Conservation (phyloP, 2,113 vertebrate genomes). For the Muscicapa adusta region DNA sequence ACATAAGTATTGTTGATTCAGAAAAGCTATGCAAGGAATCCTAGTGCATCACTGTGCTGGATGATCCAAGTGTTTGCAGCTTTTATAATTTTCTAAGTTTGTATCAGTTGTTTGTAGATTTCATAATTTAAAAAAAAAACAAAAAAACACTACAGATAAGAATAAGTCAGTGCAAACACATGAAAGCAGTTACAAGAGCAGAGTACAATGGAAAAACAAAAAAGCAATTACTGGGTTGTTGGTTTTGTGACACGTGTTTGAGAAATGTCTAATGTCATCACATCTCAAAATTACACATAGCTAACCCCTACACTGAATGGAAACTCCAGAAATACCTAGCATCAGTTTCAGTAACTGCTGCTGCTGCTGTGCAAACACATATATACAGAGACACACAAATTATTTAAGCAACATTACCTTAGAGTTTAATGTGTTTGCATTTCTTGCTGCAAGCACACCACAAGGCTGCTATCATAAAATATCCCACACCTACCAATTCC, state of each 20-base stretch:
- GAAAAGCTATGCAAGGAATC: background rate
- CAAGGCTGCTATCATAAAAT: background rate
- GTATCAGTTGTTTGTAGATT: background rate
- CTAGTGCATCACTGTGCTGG: background rate
- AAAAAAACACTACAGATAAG: background rate
- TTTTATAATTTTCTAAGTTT: background rate
- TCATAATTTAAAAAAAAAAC: slow-evolving; percentile 7
- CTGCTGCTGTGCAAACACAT: background rate
- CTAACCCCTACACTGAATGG: background rate
- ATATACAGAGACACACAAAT: background rate
- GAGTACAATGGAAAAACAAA: slow-evolving; percentile 8
- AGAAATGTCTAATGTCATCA: background rate
- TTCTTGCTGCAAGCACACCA: background rate
- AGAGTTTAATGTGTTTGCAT: background rate
- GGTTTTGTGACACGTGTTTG: background rate
- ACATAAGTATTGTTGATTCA: slow-evolving; percentile 21
- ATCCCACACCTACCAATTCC: background rate
- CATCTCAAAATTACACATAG: background rate
- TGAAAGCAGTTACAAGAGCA: background rate
- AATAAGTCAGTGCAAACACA: background rate
- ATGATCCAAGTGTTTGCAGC: background rate
- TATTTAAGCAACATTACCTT: slow-evolving; percentile 28
- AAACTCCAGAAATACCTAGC: background rate
- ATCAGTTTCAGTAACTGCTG: background rate
- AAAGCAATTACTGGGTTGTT: background rate